These are phyloP conservation scores for Lophotis ruficrista DNA, from an alignment of 2,113 vertebrate species.

Conservation along the genomic window DNA sequence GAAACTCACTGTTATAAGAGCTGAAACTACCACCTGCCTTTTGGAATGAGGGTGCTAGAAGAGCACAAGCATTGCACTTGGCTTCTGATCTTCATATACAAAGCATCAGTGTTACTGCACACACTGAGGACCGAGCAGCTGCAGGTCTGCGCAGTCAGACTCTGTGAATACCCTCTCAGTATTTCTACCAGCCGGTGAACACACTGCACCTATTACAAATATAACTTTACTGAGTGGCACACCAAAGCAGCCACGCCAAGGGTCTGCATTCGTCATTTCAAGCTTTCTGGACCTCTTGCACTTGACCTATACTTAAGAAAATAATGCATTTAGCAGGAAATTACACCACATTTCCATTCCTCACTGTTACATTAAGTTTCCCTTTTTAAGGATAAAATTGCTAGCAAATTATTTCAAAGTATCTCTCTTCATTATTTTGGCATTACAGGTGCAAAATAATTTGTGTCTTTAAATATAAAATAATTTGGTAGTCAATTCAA, in stretches of 20 bases:
- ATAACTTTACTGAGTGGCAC: not conserved
- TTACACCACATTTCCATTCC: not conserved
- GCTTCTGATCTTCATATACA: not conserved
- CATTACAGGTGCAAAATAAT: not conserved
- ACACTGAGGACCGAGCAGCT: fast-evolving
- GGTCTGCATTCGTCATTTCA: not conserved
- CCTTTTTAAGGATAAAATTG: not conserved
- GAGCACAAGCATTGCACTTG: not conserved
- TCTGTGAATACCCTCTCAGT: fast-evolving
- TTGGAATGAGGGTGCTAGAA: not conserved
- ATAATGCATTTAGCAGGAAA: not conserved
- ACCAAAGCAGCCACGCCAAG: not conserved
- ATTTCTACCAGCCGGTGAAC: not conserved
- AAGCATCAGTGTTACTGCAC: fast-evolving
- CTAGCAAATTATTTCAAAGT: not conserved
- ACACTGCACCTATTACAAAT: not conserved
- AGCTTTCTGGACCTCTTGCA: not conserved
- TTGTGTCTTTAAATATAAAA: not conserved
- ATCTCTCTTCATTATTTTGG: not conserved
- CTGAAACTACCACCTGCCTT: not conserved
- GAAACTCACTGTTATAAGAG: not conserved
- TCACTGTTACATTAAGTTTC: not conserved
- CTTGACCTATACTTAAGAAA: not conserved
- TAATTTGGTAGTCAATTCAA: not conserved
- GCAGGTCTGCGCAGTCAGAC: not conserved